Conservation (phyloP, 2,797 vertebrate species). For the Nyctibius grandis region DNA sequence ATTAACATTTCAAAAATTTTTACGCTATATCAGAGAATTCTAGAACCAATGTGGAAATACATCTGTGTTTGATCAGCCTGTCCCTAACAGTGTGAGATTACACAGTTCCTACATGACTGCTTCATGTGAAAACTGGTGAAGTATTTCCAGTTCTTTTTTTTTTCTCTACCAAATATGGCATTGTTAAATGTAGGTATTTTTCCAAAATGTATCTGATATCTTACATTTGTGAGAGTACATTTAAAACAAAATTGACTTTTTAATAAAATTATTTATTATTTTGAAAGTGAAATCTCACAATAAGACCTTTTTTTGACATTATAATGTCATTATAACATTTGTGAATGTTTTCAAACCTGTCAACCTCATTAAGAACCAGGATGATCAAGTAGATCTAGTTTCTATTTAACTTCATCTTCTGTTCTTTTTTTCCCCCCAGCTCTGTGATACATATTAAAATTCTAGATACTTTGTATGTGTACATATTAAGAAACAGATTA, state of each 20-base stretch:
- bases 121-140: not conserved
- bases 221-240: not conserved
- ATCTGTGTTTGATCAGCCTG: not conserved
- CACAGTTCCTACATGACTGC: not conserved
- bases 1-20: not conserved
- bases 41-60: not conserved
- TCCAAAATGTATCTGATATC: not conserved
- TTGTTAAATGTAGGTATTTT: not conserved
- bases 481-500: not conserved
- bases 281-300: not conserved
- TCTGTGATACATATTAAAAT: not conserved
- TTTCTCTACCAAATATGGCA: not conserved
- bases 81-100: not conserved
- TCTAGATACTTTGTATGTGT: not conserved
- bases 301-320: not conserved
- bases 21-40: not conserved
- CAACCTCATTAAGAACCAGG: not conserved
- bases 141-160: not conserved
- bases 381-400: not conserved
- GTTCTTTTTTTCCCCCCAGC: not conserved
- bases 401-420: not conserved
- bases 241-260: not conserved
- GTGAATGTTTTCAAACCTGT: not conserved
- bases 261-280: not conserved
- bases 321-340: not conserved